Evolutionary conservation across 2,888 invertebrate genomes (phyloP), one percentile per base, ranked within the genome.

Genomic region (Euzophera pinguis): DNA sequence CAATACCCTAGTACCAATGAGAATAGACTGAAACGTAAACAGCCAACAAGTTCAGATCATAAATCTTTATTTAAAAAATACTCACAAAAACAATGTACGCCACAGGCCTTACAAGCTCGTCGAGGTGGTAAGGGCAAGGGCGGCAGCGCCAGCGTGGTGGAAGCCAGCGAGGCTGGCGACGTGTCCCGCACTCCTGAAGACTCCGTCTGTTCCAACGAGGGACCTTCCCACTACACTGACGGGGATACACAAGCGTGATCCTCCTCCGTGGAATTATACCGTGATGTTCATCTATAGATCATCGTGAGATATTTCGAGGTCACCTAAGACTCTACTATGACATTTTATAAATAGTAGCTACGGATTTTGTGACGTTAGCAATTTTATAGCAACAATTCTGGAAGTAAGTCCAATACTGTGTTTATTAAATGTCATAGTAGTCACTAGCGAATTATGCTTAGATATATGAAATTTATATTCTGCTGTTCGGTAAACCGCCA

Each of bases 101-200:
- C 32, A 13, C 84, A 95, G 95, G 95, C 96, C 64, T 92, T 96
- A 72, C 96, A 96, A 88, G 94, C 95, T 64, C 92, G 93, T 22
- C 89, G 91, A 38, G 91, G 90, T 0, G 81, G 78, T 67, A 92
- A 88, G 78, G 92, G 83, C 79, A 91, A 87, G 80, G 78, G 81
- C 78, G 80, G 81, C 61, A 71, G 73, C 58, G 69, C 80, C 0
- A 92, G 92, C 74, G 93, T 90, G 62, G 91, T 91, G 61, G 94
- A 94, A 77, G 91, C 92, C 53, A 94, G 93, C 60, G 95, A 95
- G 80, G 93, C 79, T 0, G 87, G 93, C 13, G 96, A 96, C 84
- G 94, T 94, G 50, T 96, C 96, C 16, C 92, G 95, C 61, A 97
- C 97, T 13, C 97, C 97, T 9, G 97, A 97, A 81, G 97, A 97